Base-by-base conservation (phyloP, 2,888 invertebrate genomes). In the Eurois occulta region DNA sequence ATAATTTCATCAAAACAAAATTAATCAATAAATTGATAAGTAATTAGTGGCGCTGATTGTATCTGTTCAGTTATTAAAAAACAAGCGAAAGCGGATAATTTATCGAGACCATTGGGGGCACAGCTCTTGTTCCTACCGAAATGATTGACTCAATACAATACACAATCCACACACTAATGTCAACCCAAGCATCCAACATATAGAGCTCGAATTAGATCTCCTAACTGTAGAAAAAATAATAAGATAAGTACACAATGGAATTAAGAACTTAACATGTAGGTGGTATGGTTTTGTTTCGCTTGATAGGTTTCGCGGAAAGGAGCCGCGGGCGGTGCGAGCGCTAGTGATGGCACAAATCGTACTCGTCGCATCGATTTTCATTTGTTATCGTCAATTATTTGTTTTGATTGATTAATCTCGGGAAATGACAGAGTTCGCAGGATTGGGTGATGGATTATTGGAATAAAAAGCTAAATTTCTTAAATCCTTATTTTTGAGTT, bases 331-430 rank as follows among this genome's bases (percentile, higher is more conserved):
- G 89, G 88, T 86, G 86, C 77, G 88, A 84, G 66, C 85, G 75
- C 83, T 94, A 94, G 94, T 92, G 93, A 91, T 93, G 94, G 84
- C 88, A 89, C 75, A 81, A 85, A 86, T 83, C 79, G 68, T 72
- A 79, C 77, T 88, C 69, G 73, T 78, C 75, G 78, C 77, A 72
- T n/a, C n/a, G 73, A 80, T 80, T 79, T 75, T 76, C 80, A 67
- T 84, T 86, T 77, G 71, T 72, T 76, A 41, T 65, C 58, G 67
- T 58, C 70, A 69, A 80, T 86, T 80, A 85, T 89, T 84, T 81
- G 77, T 75, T 87, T 89, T 88, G 80, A 80, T 85, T 80, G 81
- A 86, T 87, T 79, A 72, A 77, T 75, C 68, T 84, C 55, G 5
- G 48, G 11, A 69, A 80, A 70, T 73, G 78, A 78, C 80, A 66